Conservation (phyloP, 2,888 invertebrate genomes). For the Bombylius major region DNA sequence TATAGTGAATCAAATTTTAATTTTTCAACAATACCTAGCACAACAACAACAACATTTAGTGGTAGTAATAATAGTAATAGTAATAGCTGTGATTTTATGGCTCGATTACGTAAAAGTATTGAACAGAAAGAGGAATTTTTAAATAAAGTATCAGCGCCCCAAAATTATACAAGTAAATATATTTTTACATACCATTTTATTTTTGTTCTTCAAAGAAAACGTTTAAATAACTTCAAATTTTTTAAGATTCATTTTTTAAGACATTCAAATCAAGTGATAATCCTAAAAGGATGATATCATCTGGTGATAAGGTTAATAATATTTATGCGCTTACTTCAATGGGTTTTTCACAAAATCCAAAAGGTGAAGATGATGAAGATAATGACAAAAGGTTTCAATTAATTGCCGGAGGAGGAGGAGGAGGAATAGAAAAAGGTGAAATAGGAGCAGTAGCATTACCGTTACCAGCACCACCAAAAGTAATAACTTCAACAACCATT, state of each 20-base stretch:
- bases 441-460: not conserved
- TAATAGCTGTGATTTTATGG: slow-evolving; percentile 38
- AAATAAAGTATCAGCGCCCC: slow-evolving; percentile 44
- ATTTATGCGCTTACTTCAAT: not conserved
- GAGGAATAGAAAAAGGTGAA: too few relatives aligned
- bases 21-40: not conserved
- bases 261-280: not conserved
- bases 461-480: not conserved
- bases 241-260: not conserved
- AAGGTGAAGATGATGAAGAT: not conserved
- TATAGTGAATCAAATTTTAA: not conserved
- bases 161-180: slow-evolving; percentile 6
- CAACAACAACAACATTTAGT: not conserved
- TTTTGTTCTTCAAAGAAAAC: too few relatives aligned
- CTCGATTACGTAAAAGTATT: slow-evolving; percentile 67
- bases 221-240: too few relatives aligned
- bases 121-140: slow-evolving; percentile 86
- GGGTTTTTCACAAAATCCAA: not conserved
- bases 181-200: too few relatives aligned
- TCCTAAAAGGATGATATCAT: not conserved
- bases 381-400: not conserved
- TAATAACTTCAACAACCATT: not conserved
- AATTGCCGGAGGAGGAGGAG: not conserved
- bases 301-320: not conserved
- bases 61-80: slow-evolving; percentile 26